These are phyloP conservation scores for Aphidius ervi DNA, from an alignment of 1,140 invertebrate genomes.

Conservation along the genomic window DNA sequence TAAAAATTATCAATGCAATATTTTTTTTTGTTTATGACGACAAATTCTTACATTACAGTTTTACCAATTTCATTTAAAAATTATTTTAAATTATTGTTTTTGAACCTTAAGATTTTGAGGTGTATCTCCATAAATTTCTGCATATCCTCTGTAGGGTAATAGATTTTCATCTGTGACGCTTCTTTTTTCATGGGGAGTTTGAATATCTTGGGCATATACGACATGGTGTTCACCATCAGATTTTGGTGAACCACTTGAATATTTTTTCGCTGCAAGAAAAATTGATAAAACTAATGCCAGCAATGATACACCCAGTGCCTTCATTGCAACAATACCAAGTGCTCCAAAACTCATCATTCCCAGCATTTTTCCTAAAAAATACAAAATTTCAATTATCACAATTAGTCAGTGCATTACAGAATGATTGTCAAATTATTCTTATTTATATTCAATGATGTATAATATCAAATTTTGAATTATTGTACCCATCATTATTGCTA, in stretches of 20 bases:
- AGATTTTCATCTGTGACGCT: conserved; percentile 41
- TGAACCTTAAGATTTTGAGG: too few species aligned
- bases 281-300: conserved; percentile 69
- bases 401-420: not conserved
- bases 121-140: conserved; percentile 5
- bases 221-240: conserved; percentile 64
- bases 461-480: too few species aligned
- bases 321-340: conserved; percentile 69
- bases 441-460: not conserved
- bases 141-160: conserved; percentile 59
- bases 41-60: too few species aligned
- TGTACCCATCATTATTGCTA: conserved; percentile 69
- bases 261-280: conserved; percentile 68
- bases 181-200: conserved; percentile 58
- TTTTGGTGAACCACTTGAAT: conserved; percentile 55
- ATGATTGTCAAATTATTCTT: not conserved
- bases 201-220: conserved; percentile 62
- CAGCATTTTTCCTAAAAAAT: conserved; percentile 56
- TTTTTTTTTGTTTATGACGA: too few species aligned
- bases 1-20: too few species aligned
- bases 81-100: too few species aligned
- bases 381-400: conserved; percentile 1
- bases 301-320: conserved; percentile 62
- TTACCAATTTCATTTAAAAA: too few species aligned
- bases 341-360: conserved; percentile 68